Conservation (phyloP, 2,888 invertebrate genomes). For the Parapristionchus giblindavisi region DNA sequence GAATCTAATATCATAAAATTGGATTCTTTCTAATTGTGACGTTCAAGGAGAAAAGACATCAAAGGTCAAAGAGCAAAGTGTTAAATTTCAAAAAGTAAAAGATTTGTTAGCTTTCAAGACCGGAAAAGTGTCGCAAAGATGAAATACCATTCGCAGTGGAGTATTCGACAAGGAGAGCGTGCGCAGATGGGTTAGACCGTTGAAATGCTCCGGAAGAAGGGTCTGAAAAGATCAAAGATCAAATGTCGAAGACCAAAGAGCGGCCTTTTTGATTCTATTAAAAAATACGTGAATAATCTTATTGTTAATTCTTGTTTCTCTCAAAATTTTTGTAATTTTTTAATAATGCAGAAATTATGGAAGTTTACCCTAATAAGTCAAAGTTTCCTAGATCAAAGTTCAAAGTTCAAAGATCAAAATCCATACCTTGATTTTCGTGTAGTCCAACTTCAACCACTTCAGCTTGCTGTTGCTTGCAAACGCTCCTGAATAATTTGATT, state of each 20-base stretch:
- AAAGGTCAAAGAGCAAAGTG: background rate
- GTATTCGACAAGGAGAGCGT: conserved; percentile 53
- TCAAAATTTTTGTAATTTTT: background rate
- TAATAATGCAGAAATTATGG: background rate
- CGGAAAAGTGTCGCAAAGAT: too few relatives aligned
- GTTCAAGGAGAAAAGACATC: background rate
- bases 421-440: conserved; percentile 52
- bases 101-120: background rate
- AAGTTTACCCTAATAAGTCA: conserved; percentile 10
- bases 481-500: conserved; percentile 43
- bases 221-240: conserved; percentile 45
- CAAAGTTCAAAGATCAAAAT: too few relatives aligned
- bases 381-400: too few relatives aligned
- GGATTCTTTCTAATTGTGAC: background rate
- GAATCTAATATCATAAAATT: background rate
- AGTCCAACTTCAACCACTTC: conserved; percentile 58
- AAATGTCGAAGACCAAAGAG: too few relatives aligned
- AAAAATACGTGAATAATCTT: too few relatives aligned
- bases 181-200: conserved; percentile 52
- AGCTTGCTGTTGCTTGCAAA: conserved; percentile 52
- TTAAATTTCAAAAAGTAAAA: background rate
- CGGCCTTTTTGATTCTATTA: too few relatives aligned
- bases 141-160: conserved; percentile 47
- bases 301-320: too few relatives aligned
- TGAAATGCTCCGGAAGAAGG: conserved; percentile 51